Base-by-base conservation (phyloP, 2,797 vertebrate species). In the Lacerta bilineata region DNA sequence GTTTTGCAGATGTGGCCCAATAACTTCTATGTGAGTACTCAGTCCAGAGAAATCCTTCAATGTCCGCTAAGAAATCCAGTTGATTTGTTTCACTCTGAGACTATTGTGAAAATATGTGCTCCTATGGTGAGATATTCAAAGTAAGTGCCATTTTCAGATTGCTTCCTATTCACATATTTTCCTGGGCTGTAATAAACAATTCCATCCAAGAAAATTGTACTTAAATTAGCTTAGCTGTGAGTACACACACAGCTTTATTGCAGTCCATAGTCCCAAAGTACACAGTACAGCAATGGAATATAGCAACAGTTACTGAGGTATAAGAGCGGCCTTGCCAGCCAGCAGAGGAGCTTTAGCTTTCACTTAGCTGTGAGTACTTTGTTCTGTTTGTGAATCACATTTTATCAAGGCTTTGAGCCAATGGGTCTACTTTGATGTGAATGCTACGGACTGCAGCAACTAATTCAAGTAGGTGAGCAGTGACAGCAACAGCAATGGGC, bases 51-150 rank as follows among this genome's bases (percentile, higher is more conserved):
- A 94, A 84, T 83, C 8, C 80, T 87, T 90, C 29, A 78, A 91
- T 93, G 93, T 91, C 96, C 93, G 36, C 27, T 91, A 85, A 87
- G 94, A 91, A 96, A 95, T 86, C 93, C 98, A 36, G 93, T 97
- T 95, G 98, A 98, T 92, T 96, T 99, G 96, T 98, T 99, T 95
- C 96, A 96, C 92, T 97, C 97, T 29, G 98, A 97, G 10, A 97
- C 97, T 64, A 93, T 98, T 68, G 94, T 99, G 39, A 99, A 98
- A 96, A 97, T 99, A 80, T 99, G 98, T 90, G 99, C 99, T 0
- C 99, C 99, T 0, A 99, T 99, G 99, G 99, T 99, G 18, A 98
- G 99, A 78, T 99, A 99, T 95, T 99, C 99, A 85, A 99, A 99
- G 99, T 99, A 97, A 97, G 98, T 97, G 43, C 33, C 6, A 39